Conservation (phyloP, 2,797 vertebrate species). For the Valencia hispanica region DNA sequence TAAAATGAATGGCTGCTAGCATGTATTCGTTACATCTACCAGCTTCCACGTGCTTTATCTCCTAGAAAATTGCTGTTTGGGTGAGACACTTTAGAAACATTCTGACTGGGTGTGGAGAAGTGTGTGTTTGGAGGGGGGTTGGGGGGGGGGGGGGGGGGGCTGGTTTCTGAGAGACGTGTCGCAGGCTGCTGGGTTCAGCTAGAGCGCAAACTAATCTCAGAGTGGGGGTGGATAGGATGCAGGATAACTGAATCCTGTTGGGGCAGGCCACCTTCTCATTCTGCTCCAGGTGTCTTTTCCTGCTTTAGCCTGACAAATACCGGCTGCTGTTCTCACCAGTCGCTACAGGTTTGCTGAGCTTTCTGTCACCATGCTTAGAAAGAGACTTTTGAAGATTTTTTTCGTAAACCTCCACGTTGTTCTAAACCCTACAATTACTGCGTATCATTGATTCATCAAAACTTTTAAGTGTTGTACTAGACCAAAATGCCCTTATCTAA, state of each 20-base stretch:
- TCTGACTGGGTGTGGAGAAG: slow-evolving; percentile 12
- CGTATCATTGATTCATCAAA: too few species aligned
- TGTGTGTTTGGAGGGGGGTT: slow-evolving; percentile 10
- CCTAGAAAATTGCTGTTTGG: slow-evolving; percentile 14
- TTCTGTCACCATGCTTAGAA: neutral
- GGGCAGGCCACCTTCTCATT: slow-evolving; percentile 64
- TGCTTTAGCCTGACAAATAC: slow-evolving; percentile 34
- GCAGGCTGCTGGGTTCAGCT: slow-evolving; percentile 65
- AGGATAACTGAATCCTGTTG: slow-evolving; percentile 67
- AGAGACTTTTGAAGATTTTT: slow-evolving; percentile 5
- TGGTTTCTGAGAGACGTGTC: slow-evolving; percentile 59
- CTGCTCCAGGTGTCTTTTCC: slow-evolving; percentile 63
- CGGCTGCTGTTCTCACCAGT: slow-evolving; percentile 15
- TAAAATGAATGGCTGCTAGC: slow-evolving; percentile 37
- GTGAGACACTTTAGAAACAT: slow-evolving; percentile 8
- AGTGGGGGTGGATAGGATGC: slow-evolving; percentile 68
- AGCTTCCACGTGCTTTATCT: slow-evolving; percentile 3
- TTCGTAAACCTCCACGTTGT: neutral
- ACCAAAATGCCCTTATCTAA: neutral
- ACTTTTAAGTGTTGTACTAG: neutral
- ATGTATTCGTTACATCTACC: neutral
- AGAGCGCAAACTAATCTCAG: slow-evolving; percentile 59
- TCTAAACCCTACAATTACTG: neutral
- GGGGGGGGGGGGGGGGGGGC: slow-evolving; percentile 17
- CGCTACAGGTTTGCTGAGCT: neutral